phyloP scores from a whole-genome alignment of 30 jellyfish, hydroid and myxozoan genomes.

The Hydractinia symbiolongicarpus region DNA sequence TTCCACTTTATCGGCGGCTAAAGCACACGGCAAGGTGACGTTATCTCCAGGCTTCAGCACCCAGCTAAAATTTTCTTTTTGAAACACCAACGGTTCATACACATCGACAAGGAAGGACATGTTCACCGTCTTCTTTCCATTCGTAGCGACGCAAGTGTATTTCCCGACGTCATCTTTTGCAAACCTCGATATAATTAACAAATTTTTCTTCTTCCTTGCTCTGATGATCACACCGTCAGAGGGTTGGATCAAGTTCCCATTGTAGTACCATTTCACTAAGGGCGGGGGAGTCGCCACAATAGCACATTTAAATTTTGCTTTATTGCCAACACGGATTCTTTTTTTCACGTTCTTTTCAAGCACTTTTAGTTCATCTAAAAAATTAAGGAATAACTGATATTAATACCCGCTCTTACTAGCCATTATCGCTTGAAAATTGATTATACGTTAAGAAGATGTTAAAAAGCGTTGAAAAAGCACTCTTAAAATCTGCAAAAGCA shows the following conservation, averaged over 20 bases:
- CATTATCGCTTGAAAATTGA: no score
- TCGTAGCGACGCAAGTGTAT: neutral
- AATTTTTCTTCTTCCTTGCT: neutral
- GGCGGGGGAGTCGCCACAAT: neutral
- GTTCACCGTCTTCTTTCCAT: neutral
- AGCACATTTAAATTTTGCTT: neutral
- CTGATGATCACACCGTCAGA: neutral
- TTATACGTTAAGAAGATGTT: no score
- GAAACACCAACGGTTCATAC: neutral
- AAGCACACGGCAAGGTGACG: neutral
- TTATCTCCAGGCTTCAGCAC: neutral
- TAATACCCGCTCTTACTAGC: neutral
- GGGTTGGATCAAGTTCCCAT: neutral
- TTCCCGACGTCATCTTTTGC: neutral
- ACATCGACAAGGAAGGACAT: neutral
- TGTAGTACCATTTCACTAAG: neutral
- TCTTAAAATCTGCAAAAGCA: no score
- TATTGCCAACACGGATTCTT: neutral
- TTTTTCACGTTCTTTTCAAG: neutral
- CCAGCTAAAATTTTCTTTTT: neutral
- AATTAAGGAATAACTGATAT: neutral
- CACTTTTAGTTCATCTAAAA: neutral
- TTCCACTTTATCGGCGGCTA: neutral
- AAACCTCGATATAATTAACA: neutral
- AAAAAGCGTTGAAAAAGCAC: no score